phyloP scores from a whole-genome alignment of 1,140 invertebrate genomes.

The Ditylenchus dipsaci region DNA sequence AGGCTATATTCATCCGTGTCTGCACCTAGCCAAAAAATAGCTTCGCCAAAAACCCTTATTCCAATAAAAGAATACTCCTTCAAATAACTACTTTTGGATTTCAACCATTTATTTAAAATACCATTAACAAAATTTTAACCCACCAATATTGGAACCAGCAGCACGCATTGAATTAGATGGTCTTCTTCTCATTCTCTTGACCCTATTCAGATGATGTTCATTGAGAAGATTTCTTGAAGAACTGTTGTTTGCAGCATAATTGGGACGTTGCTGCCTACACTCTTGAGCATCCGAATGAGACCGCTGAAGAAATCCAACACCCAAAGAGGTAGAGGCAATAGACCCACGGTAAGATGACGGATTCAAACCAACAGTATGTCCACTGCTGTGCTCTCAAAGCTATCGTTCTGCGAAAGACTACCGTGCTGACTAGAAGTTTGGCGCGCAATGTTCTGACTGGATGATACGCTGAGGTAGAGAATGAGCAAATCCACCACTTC shows the following conservation, averaged over 20 bases:
- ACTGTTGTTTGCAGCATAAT: not conserved
- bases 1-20: too few relatives aligned
- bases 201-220: slow-evolving; percentile 21
- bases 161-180: slow-evolving; percentile 5
- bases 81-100: too few relatives aligned
- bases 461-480: too few relatives aligned
- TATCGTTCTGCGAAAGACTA: slow-evolving; percentile 11
- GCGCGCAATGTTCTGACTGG: too few relatives aligned
- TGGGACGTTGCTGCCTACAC: too few relatives aligned
- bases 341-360: slow-evolving; percentile 14
- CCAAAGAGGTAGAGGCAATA: not conserved
- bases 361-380: slow-evolving; percentile 1
- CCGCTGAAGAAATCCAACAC: slow-evolving; percentile 13
- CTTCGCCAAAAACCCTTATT: too few relatives aligned
- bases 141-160: too few relatives aligned
- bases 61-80: too few relatives aligned
- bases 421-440: not conserved
- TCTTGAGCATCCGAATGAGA: slow-evolving; percentile 26
- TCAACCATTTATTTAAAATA: too few relatives aligned
- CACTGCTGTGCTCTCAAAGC: slow-evolving; percentile 23
- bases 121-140: too few relatives aligned
- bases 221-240: slow-evolving; percentile 6
- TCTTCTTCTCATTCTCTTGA: slow-evolving; percentile 23
- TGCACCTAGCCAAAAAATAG: too few relatives aligned
- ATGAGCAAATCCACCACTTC: too few relatives aligned